Evolutionary conservation across 2,888 invertebrate species (phyloP).

Genomic region (Tetragnatha montana): DNA sequence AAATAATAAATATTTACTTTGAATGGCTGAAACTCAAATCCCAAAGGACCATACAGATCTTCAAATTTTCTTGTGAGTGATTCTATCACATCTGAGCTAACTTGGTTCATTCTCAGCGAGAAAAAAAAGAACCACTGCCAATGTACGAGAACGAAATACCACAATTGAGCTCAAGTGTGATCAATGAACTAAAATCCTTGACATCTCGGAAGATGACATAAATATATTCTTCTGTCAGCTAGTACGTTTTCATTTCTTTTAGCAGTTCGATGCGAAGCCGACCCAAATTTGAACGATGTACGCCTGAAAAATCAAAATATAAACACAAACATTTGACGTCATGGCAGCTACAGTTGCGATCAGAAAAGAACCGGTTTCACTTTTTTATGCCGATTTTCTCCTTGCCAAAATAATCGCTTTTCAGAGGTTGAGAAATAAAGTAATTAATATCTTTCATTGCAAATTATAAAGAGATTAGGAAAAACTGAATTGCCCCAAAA

Average conservation of each 20-base stretch:
- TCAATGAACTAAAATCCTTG: not conserved
- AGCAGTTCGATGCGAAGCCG: not conserved
- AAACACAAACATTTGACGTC: not conserved
- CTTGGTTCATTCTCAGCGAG: not conserved
- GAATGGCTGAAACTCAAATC: conserved; percentile 67
- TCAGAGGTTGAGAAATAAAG: not conserved
- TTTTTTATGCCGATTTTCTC: not conserved
- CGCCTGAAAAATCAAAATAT: not conserved
- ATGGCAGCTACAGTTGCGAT: not conserved
- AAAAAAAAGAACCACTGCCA: not conserved
- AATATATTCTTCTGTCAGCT: not conserved
- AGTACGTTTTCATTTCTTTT: not conserved
- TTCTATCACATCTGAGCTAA: conserved; percentile 3
- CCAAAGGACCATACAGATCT: conserved; percentile 26
- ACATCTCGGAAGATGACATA: not conserved
- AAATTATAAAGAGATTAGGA: not conserved
- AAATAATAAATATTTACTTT: conserved; percentile 30
- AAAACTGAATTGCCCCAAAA: not conserved
- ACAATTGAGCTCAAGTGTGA: not conserved
- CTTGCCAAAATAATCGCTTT: not conserved
- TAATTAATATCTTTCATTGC: not conserved
- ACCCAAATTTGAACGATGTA: not conserved
- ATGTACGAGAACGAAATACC: not conserved
- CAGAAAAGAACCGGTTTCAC: not conserved
- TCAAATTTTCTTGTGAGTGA: conserved; percentile 16